phyloP scores from a whole-genome alignment of 2,888 invertebrate species.

The Shargacucullia verbasci region DNA sequence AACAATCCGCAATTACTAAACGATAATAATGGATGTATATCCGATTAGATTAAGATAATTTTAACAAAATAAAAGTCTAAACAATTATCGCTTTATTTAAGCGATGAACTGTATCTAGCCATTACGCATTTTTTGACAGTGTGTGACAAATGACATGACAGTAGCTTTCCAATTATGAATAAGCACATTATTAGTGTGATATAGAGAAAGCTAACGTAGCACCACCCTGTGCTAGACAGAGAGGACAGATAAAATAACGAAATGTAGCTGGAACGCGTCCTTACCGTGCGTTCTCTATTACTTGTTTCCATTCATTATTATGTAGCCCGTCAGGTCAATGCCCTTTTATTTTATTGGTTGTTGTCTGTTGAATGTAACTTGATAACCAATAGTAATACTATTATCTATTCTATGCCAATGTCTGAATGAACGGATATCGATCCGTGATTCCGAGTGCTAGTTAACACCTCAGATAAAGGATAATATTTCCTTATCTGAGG shows the following conservation, averaged over 20 bases:
- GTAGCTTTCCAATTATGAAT: slow-evolving; percentile 11
- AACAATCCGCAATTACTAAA: slow-evolving; percentile 1
- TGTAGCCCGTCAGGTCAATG: too few species aligned
- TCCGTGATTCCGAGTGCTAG: too few species aligned
- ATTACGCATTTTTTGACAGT: neutral
- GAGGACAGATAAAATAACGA: neutral
- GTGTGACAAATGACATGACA: slow-evolving; percentile 11
- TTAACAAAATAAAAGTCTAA: neutral
- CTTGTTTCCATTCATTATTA: neutral
- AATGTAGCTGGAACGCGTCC: slow-evolving; percentile 6
- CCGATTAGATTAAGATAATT: neutral
- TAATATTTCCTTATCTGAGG: too few species aligned
- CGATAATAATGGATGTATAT: neutral
- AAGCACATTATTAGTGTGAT: neutral
- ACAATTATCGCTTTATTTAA: too few species aligned
- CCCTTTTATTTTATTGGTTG: slow-evolving; percentile 22
- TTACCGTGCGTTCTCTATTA: slow-evolving; percentile 6
- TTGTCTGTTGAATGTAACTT: too few species aligned
- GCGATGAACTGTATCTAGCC: too few species aligned
- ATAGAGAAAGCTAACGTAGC: neutral
- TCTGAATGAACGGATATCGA: too few species aligned
- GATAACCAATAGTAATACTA: too few species aligned
- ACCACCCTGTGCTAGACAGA: neutral
- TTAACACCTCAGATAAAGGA: too few species aligned
- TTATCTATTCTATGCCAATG: too few species aligned